phyloP scores from a whole-genome alignment of 1,140 invertebrate species.

The Anagrus nilaparvatae region DNA sequence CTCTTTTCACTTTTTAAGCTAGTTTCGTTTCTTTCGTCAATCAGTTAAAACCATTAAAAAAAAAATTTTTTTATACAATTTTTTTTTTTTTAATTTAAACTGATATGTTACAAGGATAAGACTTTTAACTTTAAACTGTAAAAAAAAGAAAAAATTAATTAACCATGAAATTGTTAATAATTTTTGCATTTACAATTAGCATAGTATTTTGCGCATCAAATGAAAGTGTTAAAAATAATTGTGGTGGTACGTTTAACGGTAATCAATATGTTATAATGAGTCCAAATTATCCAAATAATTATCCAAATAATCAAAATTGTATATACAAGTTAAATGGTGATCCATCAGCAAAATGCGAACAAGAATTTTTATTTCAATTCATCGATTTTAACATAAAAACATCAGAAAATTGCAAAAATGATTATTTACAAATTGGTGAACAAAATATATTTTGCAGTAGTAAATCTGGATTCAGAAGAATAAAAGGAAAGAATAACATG shows the following conservation, averaged over 20 bases:
- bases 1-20: conserved; percentile 14
- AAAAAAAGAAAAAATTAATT: neutral
- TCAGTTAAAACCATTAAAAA: neutral
- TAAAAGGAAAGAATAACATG: conserved; percentile 38
- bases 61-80: too few species aligned
- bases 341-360: conserved; percentile 34
- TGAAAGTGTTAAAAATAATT: conserved; percentile 15
- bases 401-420: conserved; percentile 39
- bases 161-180: neutral
- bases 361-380: conserved; percentile 45
- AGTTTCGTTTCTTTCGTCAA: conserved; percentile 19
- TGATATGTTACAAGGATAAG: neutral
- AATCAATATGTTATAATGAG: conserved; percentile 28
- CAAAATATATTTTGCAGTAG: conserved; percentile 40
- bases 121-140: neutral
- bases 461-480: conserved; percentile 38
- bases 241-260: conserved; percentile 29
- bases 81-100: too few species aligned
- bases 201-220: neutral
- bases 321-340: conserved; percentile 42
- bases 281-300: conserved; percentile 44
- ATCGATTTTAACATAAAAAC: conserved; percentile 43
- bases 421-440: conserved; percentile 40
- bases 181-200: conserved; percentile 1
- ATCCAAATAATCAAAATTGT: conserved; percentile 39